Evolutionary conservation across 1,140 invertebrate genomes (phyloP), one percentile per base, ranked within the genome.

Genomic region (Hypothenemus hampei): DNA sequence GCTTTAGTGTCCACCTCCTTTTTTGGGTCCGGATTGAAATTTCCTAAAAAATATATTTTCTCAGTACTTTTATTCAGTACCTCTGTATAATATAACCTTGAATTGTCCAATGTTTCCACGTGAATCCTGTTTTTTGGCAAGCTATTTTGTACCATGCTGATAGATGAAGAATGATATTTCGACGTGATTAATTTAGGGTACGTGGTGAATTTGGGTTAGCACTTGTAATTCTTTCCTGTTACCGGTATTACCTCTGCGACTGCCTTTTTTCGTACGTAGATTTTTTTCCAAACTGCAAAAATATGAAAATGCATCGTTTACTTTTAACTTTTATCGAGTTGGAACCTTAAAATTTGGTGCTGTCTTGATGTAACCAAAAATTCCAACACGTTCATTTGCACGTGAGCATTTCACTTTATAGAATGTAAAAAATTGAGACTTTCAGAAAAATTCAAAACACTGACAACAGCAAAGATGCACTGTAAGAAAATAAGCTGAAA

Each of bases 211-310:
- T 68, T 84, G 83, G 26, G 86, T 87, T 19, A 89, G 78, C 13
- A 89, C 86, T 69, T 85, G 77, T 64, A 87, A 78, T 77, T 89
- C 86, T 70, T 88, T 73, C 31, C 81, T 77, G 74, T 89, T 89
- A 65, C 84, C 86, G 69, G 83, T 78, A 73, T 88, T 88, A 61
- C 83, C 86, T 52, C 81, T 76, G 56, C 85, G 77, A 68, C 85
- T 87, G 45, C 85, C 86, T 77, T 86, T 86, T 55, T 78, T 76
- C 56, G 83, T 85, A 60, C 75, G 72, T 55, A 87, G 76, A 72
- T 87, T 85, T 76, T 85, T 85, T 55, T 79, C 79, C 67, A 86
- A 79, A 71, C 84, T 87, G 69, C 6, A 77, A 68, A 31, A 3
- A 13, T 3, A 13, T 13, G 13, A 3, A 1, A 11, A 31, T 13